A percentile compares a stretch with the other conserved stretches of the same genome.
phyloP scores from a whole-genome alignment of 2,797 vertebrate species.

The Catostomus latipinnis region DNA sequence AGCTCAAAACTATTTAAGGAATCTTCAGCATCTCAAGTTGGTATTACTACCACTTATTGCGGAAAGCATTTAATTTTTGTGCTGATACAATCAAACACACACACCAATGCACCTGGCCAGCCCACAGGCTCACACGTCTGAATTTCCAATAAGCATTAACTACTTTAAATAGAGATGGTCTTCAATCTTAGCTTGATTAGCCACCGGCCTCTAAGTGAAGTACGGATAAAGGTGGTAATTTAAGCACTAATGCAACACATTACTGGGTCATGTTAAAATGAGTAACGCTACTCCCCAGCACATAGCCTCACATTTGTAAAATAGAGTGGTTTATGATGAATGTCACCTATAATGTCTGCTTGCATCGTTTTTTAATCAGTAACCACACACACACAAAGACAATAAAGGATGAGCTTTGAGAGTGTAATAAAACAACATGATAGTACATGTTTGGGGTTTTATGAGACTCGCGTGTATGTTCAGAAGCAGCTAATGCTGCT shows the following conservation, averaged over 20 bases:
- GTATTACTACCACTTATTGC: slow-evolving; percentile 37
- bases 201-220: slow-evolving; percentile 34
- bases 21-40: slow-evolving; percentile 27
- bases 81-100: slow-evolving; percentile 42
- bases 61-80: slow-evolving; percentile 41
- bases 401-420: slow-evolving; percentile 25
- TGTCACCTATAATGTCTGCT: slow-evolving; percentile 29
- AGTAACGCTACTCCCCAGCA: slow-evolving; percentile 16
- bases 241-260: slow-evolving; percentile 49
- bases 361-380: slow-evolving; percentile 38
- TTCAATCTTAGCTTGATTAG: slow-evolving; percentile 53
- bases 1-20: neutral
- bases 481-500: slow-evolving; percentile 43
- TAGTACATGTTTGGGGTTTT: slow-evolving; percentile 40
- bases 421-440: slow-evolving; percentile 42
- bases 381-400: slow-evolving; percentile 21
- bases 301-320: slow-evolving; percentile 2
- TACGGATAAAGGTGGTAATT: slow-evolving; percentile 47
- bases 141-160: slow-evolving; percentile 51
- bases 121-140: slow-evolving; percentile 36
- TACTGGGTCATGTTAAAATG: slow-evolving; percentile 34
- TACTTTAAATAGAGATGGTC: slow-evolving; percentile 45
- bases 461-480: slow-evolving; percentile 37
- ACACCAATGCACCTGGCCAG: slow-evolving; percentile 31
- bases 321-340: slow-evolving; percentile 39